phyloP scores from a whole-genome alignment of 2,797 vertebrate species.

The Pristis pectinata region DNA sequence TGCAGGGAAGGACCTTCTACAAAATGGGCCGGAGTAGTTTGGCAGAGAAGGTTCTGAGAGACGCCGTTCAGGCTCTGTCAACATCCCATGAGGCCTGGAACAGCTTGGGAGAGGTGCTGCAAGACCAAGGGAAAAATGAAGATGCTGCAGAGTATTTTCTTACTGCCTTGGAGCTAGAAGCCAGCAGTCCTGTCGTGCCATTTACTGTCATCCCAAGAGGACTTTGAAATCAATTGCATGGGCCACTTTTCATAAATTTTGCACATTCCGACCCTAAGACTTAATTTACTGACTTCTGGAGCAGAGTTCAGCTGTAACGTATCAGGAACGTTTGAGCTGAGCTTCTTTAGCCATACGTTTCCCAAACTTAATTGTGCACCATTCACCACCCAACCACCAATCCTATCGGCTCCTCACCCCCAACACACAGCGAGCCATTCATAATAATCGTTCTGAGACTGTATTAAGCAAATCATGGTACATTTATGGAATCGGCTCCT shows the following conservation, averaged over 20 bases:
- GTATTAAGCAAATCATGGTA: neutral
- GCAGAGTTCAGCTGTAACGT: neutral
- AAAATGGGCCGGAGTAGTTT: constrained; percentile 70
- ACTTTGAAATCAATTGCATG: constrained; percentile 60
- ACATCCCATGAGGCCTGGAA: constrained; percentile 87
- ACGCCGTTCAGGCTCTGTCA: constrained; percentile 77
- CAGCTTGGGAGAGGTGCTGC: constrained; percentile 82
- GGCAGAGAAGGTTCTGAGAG: constrained; percentile 85
- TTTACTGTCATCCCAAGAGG: constrained; percentile 89
- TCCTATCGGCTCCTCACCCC: neutral
- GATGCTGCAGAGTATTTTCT: constrained; percentile 84
- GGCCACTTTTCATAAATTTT: neutral
- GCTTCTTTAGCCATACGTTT: neutral
- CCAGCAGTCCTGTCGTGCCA: constrained; percentile 81
- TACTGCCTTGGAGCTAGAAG: constrained; percentile 86
- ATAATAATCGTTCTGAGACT: neutral
- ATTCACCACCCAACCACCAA: neutral
- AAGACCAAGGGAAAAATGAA: constrained; percentile 69
- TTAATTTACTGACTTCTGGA: neutral
- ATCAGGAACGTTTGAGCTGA: neutral
- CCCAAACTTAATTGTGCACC: neutral
- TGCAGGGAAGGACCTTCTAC: constrained; percentile 76
- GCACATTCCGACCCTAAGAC: neutral
- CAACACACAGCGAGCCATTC: neutral
- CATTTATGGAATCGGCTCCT: neutral